Evolutionary conservation across 2,888 invertebrate species (phyloP).

Genomic region (Microchrysa polita): DNA sequence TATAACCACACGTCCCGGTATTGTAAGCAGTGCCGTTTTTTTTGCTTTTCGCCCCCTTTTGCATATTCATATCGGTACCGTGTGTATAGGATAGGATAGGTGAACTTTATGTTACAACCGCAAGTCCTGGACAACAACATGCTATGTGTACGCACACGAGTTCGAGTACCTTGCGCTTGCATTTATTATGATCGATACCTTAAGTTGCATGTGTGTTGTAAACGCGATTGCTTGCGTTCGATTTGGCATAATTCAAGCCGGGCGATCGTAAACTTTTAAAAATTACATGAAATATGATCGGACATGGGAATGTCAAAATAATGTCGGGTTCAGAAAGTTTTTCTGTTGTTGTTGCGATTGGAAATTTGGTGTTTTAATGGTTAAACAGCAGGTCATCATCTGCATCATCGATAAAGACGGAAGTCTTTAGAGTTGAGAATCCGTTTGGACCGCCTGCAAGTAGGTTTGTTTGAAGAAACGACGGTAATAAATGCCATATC

Average conservation of each 20-base stretch:
- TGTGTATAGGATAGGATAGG: too few relatives aligned
- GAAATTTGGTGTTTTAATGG: constrained; percentile 37
- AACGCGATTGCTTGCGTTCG: constrained; percentile 23
- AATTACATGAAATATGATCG: constrained; percentile 44
- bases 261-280: constrained; percentile 41
- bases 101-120: not conserved
- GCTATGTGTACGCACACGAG: too few relatives aligned
- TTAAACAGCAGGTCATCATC: constrained; percentile 29
- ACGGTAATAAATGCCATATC: too few relatives aligned
- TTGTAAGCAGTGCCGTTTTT: not conserved
- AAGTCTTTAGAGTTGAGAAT: constrained; percentile 18
- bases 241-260: constrained; percentile 35
- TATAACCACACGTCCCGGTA: constrained; percentile 34
- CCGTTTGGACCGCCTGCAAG: too few relatives aligned
- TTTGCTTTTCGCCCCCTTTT: not conserved
- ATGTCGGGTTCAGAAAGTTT: not conserved
- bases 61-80: too few relatives aligned
- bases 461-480: too few relatives aligned
- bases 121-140: not conserved
- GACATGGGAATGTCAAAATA: constrained; percentile 43
- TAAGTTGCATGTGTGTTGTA: not conserved
- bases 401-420: constrained; percentile 19
- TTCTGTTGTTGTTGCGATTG: not conserved
- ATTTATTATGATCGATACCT: not conserved
- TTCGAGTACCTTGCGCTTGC: not conserved